Evolutionary conservation across 2,113 vertebrate species (phyloP), one percentile per base, ranked within the genome.

Genomic region (Agapornis roseicollis): DNA sequence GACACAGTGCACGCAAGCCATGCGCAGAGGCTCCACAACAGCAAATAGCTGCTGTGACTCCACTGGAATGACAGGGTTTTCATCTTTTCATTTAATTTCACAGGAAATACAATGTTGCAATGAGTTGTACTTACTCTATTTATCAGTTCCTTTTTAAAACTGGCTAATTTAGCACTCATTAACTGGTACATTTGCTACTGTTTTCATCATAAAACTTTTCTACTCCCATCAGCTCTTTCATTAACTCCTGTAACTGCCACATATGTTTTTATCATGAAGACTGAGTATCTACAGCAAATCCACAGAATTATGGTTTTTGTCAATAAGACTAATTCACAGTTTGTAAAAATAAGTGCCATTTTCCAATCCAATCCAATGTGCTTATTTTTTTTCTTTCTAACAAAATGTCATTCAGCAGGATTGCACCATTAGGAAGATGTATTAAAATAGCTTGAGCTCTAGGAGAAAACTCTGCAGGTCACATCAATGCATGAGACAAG

Each of bases 91-190:
- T 41, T 64, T 47, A 23, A 85, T 90, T 93, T 84, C 83, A 84
- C 49, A 89, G 74, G 73, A 94, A 76, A 70, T 69, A 29, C n/a
- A 18, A 7, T 69, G 61, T 76, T 93, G 93, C 69, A 94, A 95
- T 27, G 37, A 81, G 7, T 90, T 33, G 23, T 71, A 78, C 29
- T 71, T 88, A 60, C 37, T 60, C 56, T 56, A 31, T 41, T 93
- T 73, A 49, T 64, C 49, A 23, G 58, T 91, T 94, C 47, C 72
- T 81, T 90, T 78, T 72, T 44, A 35, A 49, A 82, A 41, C 29
- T 83, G 24, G 19, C 56, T n/a, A 66, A 55, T 58, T 33, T 14
- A 58, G 44, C 1, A 1, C 19, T 24, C 41, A 7, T 28, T 23
- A 80, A 41, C 10, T 56, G 11, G 29, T 55, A 4, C 37, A 27